phyloP scores from a whole-genome alignment of 2,113 vertebrate genomes.

The Daphoenositta chrysoptera region DNA sequence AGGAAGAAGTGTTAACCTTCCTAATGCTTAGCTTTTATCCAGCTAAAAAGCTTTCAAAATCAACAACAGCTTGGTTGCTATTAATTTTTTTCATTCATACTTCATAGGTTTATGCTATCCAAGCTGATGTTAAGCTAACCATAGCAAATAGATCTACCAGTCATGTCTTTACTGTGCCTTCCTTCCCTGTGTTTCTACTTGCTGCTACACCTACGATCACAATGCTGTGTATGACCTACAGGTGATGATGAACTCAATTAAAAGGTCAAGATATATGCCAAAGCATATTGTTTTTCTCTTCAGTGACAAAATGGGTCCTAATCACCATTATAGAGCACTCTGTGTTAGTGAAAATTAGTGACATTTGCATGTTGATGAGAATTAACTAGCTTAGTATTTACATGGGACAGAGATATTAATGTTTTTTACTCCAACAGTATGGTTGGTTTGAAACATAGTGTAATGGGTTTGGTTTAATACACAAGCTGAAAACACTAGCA shows the following conservation, averaged over 20 bases:
- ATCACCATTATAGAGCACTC: background rate
- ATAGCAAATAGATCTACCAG: background rate
- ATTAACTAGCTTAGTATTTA: background rate
- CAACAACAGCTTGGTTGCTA: background rate
- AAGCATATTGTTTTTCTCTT: background rate
- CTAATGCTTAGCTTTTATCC: background rate
- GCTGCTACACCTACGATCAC: background rate
- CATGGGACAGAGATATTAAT: background rate
- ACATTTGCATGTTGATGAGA: background rate
- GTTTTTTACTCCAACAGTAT: background rate
- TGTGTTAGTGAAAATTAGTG: background rate
- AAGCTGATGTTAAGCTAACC: background rate
- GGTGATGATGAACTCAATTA: background rate
- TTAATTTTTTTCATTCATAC: background rate
- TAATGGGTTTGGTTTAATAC: too few species aligned
- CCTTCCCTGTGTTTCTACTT: background rate
- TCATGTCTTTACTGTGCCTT: background rate
- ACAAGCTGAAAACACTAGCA: too few species aligned
- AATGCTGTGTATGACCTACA: fast-evolving
- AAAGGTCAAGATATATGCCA: background rate
- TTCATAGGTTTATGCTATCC: background rate
- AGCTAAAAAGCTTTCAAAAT: background rate
- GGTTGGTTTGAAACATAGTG: background rate
- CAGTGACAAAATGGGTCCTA: background rate
- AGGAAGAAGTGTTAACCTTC: background rate